Percentiles rank a stretch among this genome's conserved stretches.
phyloP scores from a whole-genome alignment of 2,113 vertebrate species.

The Chionodraco myersi region DNA sequence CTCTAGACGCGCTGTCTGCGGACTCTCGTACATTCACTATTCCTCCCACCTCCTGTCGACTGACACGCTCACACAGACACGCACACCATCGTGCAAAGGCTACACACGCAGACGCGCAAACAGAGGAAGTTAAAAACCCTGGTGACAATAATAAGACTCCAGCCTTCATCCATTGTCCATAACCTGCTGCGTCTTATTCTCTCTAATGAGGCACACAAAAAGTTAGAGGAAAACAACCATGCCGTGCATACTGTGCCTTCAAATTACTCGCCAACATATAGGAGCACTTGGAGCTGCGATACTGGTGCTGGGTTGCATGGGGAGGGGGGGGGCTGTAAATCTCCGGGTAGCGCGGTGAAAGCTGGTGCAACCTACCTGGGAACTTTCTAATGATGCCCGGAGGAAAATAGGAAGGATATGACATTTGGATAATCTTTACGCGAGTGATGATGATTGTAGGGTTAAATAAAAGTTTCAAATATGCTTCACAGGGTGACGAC shows the following conservation, averaged over 20 bases:
- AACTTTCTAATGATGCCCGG: slow-evolving; percentile 62
- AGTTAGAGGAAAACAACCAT: slow-evolving; percentile 57
- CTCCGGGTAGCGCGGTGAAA: slow-evolving; percentile 42
- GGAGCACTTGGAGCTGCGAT: slow-evolving; percentile 53
- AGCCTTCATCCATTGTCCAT: slow-evolving; percentile 66
- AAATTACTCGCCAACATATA: slow-evolving; percentile 64
- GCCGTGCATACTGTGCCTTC: slow-evolving; percentile 45
- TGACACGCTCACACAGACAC: slow-evolving; percentile 43
- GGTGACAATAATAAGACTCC: slow-evolving; percentile 68
- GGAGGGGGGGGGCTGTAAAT: slow-evolving; percentile 35
- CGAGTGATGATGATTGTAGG: background rate
- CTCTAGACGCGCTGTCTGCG: slow-evolving; percentile 71
- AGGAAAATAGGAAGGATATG: background rate
- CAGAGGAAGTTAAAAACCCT: slow-evolving; percentile 66
- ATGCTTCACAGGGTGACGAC: background rate
- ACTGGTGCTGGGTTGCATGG: slow-evolving; percentile 48
- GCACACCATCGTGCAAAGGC: slow-evolving; percentile 33
- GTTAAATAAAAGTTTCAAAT: slow-evolving; percentile 68
- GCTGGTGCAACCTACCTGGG: slow-evolving; percentile 39
- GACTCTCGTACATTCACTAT: slow-evolving; percentile 54
- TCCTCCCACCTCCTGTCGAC: slow-evolving; percentile 64
- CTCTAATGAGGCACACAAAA: slow-evolving; percentile 58
- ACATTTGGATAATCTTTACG: slow-evolving; percentile 10
- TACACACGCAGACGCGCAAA: slow-evolving; percentile 45
- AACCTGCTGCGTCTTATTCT: slow-evolving; percentile 62